Evolutionary conservation across 2,888 invertebrate species (phyloP).

Genomic region (Cabera pusaria): DNA sequence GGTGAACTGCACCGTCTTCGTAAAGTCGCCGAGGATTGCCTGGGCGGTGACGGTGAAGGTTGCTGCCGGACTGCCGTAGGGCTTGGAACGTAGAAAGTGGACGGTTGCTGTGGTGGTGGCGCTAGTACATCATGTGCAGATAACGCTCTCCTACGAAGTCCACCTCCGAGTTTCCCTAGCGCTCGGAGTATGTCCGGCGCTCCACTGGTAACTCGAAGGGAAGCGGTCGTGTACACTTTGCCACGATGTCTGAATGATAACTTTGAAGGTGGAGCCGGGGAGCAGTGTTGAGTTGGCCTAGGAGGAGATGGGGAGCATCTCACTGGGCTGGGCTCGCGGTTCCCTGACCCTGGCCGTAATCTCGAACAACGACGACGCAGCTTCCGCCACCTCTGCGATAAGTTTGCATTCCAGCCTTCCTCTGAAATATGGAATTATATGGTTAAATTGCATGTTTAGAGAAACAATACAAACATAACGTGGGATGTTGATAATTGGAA

Average conservation of each 20-base stretch:
- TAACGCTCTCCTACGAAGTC: slow-evolving; percentile 85
- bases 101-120: slow-evolving; percentile 80
- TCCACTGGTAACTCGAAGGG: slow-evolving; percentile 77
- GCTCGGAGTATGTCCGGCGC: slow-evolving; percentile 87
- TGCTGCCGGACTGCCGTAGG: slow-evolving; percentile 75
- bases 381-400: slow-evolving; percentile 89
- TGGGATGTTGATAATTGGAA: slow-evolving; percentile 2
- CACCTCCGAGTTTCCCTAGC: slow-evolving; percentile 87
- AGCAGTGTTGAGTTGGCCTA: slow-evolving; percentile 73
- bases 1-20: slow-evolving; percentile 74
- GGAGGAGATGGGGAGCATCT: slow-evolving; percentile 84
- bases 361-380: slow-evolving; percentile 87
- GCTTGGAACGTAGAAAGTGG: slow-evolving; percentile 89
- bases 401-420: slow-evolving; percentile 88
- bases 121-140: slow-evolving; percentile 88
- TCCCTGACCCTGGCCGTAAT: slow-evolving; percentile 85
- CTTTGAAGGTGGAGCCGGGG: slow-evolving; percentile 74
- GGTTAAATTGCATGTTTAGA: background rate
- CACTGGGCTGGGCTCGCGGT: slow-evolving; percentile 79
- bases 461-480: background rate
- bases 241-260: slow-evolving; percentile 76
- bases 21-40: slow-evolving; percentile 57
- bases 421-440: slow-evolving; percentile 74
- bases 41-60: slow-evolving; percentile 65
- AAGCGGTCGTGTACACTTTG: slow-evolving; percentile 78